Evolutionary conservation across 2,797 vertebrate genomes (phyloP).

Genomic region (Pseudotriccus pelzelni): DNA sequence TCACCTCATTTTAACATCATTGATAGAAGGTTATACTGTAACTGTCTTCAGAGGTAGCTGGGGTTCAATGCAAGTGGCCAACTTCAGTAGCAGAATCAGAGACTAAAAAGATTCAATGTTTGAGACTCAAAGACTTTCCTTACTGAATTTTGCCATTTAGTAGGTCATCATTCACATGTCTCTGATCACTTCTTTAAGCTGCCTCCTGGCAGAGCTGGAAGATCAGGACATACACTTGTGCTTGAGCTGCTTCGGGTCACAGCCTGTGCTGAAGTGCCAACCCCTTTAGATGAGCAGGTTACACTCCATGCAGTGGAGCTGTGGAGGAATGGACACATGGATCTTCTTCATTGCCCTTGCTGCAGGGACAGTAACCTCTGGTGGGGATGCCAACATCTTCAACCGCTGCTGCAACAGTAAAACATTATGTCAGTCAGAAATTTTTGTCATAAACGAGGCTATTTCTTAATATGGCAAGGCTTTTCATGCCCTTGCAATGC

Average conservation of each 20-base stretch:
- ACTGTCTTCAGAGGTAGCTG: background rate
- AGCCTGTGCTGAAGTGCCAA: background rate
- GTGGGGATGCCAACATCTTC: background rate
- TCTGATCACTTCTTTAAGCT: background rate
- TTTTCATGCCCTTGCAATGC: conserved; percentile 9
- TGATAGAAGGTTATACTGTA: background rate
- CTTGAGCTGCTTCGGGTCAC: background rate
- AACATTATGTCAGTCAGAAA: background rate
- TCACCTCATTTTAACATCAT: background rate
- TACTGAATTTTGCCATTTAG: background rate
- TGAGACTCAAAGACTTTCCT: background rate
- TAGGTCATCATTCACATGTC: background rate
- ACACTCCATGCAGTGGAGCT: background rate
- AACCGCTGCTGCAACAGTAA: background rate
- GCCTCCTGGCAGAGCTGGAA: background rate
- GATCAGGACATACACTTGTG: background rate
- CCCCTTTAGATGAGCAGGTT: background rate
- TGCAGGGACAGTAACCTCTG: conserved; percentile 12
- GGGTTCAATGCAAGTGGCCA: background rate
- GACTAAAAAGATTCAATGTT: background rate
- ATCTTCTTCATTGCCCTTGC: background rate
- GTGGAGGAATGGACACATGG: background rate
- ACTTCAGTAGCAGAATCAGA: background rate
- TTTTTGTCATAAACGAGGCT: background rate
- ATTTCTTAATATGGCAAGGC: background rate